A percentile compares a stretch with the other conserved stretches of the same genome.
These are phyloP conservation scores for Cerastis rubricosa DNA, from an alignment of 2,888 invertebrate genomes.

Conservation along the genomic window DNA sequence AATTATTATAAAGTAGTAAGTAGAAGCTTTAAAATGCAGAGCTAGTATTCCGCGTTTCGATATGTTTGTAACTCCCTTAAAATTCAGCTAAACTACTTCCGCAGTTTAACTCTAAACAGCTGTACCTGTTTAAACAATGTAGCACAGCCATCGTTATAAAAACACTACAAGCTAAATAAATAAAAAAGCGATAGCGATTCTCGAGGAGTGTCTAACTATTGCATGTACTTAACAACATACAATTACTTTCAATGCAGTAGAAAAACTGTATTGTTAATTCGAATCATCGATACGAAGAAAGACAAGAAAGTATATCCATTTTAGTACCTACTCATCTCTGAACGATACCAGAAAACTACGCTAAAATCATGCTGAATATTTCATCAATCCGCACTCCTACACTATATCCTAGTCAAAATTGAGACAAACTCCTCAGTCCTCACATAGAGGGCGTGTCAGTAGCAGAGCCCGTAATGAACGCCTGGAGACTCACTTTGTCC, in stretches of 20 bases:
- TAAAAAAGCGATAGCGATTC: neutral
- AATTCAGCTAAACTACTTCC: neutral
- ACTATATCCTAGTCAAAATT: constrained; percentile 50
- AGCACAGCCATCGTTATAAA: neutral
- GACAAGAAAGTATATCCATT: neutral
- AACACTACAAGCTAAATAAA: neutral
- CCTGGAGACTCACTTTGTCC: constrained; percentile 79
- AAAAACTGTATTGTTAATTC: neutral
- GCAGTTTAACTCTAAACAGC: neutral
- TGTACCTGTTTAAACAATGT: neutral
- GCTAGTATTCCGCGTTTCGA: neutral
- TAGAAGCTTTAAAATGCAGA: neutral
- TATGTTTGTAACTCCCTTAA: neutral
- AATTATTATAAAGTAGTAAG: neutral
- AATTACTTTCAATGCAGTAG: neutral
- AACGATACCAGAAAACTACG: neutral
- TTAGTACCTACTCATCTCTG: neutral
- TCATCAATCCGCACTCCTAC: constrained; percentile 15
- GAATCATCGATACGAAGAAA: neutral
- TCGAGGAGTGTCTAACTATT: neutral
- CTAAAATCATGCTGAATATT: constrained; percentile 6
- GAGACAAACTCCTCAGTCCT: constrained; percentile 44
- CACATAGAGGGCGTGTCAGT: constrained; percentile 65
- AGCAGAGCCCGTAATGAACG: constrained; percentile 78
- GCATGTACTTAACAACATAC: neutral